Evolutionary conservation across 2,888 invertebrate species (phyloP).

Genomic region (Epistrophella euchroma): DNA sequence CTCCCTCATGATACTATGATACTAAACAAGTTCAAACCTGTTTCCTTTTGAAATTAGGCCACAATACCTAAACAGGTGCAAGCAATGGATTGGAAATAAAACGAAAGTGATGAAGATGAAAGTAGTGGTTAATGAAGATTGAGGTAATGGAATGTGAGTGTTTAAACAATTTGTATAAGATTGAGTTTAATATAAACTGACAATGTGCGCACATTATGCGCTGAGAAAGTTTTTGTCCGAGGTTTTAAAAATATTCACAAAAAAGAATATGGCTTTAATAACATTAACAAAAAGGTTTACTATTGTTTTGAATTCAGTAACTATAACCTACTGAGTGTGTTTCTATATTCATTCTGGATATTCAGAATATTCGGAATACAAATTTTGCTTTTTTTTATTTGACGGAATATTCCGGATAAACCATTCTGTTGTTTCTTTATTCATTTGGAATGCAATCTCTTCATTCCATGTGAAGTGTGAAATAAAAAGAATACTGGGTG

Average conservation of each 20-base stretch:
- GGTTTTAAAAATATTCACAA: neutral
- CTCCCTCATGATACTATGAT: slow-evolving; percentile 32
- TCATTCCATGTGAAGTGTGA: too few relatives aligned
- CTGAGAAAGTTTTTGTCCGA: slow-evolving; percentile 55
- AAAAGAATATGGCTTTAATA: neutral
- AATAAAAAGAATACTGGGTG: too few relatives aligned
- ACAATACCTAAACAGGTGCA: slow-evolving; percentile 70
- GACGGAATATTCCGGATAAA: too few relatives aligned
- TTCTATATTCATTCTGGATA: too few relatives aligned
- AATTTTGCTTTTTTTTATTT: too few relatives aligned
- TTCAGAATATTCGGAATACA: too few relatives aligned
- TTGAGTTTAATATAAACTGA: slow-evolving; percentile 41
- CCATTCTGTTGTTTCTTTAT: too few relatives aligned
- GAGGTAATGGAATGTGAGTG: slow-evolving; percentile 65
- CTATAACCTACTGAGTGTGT: too few relatives aligned
- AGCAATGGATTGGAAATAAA: slow-evolving; percentile 70
- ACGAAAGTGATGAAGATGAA: slow-evolving; percentile 75
- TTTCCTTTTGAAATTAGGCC: slow-evolving; percentile 64
- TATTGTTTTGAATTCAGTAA: too few relatives aligned
- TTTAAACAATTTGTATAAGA: slow-evolving; percentile 39
- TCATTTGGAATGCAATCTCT: too few relatives aligned
- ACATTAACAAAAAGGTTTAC: too few relatives aligned
- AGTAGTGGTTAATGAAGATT: slow-evolving; percentile 64
- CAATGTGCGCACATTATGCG: slow-evolving; percentile 41
- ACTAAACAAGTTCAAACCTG: slow-evolving; percentile 55